Base-by-base conservation (phyloP, 1,140 invertebrate genomes). In the Gonatopus flavifemur region DNA sequence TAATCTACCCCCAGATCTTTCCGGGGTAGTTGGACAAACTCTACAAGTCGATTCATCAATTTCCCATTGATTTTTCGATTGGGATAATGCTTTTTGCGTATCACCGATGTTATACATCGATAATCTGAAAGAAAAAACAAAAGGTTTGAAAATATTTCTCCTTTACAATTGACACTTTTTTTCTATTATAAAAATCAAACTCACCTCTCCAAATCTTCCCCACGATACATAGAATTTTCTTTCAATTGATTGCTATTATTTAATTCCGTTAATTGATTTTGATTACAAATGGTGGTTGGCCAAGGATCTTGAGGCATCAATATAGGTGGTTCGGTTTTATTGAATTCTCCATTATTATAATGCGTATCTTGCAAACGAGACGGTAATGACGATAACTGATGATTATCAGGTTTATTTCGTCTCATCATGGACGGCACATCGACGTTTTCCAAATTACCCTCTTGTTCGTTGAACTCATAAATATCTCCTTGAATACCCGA, bases 1-100 rank as follows among this genome's bases (percentile, higher is more conserved):
- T 12, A 93, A 72, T 10, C 87, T 80, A 13, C 87, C 82, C 35
- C 83, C 80, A 3, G 83, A 83, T 54, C 73, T 73, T 39, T 80
- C 76, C 3, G 83, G 84, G 4, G 83, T 84, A 33, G 80, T 79
- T 8, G 83, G 83, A 49, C 71, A 76, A 19, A 65, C 57, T 31
- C 55, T 58, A 48, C 57, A 64, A 35, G 31, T 49, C 1, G 61
- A 28, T 36, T 55, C 64, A 7, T 25, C 62, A 19, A 56, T 53
- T 37, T 69, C 63, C 70, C 72, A 74, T 32, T 74, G 69, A 53
- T 53, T 66, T 6, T 57, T 45, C 13, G 61, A 44, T 16, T 43
- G 18, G 25, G 13, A 13, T 19, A 39, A 30, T 12, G 62, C 52
- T 30, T 72, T 72, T 40, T 49, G 61, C 18, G 53, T 21, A 49